These are phyloP conservation scores for Holotrichia oblita DNA, from an alignment of 1,140 invertebrate species.

Conservation along the genomic window DNA sequence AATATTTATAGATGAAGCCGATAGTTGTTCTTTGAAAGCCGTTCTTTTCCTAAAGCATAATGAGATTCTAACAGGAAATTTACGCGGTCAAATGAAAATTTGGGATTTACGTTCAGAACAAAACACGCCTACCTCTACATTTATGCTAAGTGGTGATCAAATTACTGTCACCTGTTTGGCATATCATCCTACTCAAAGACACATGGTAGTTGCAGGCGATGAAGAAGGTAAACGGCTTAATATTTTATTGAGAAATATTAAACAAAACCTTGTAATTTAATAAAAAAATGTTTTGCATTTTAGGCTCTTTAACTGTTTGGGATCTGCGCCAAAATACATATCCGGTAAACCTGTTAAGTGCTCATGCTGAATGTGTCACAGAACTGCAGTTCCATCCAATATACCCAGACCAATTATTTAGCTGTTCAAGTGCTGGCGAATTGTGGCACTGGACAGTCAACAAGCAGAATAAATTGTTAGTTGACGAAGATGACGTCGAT, in stretches of 20 bases:
- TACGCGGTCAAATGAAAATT: slow-evolving; percentile 85
- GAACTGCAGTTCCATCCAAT: slow-evolving; percentile 87
- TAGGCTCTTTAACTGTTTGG: slow-evolving; percentile 81
- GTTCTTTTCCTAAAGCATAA: slow-evolving; percentile 81
- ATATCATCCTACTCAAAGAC: slow-evolving; percentile 86
- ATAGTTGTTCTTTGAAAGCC: slow-evolving; percentile 82
- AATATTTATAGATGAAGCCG: slow-evolving; percentile 71
- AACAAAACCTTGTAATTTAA: background rate
- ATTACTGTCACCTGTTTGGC: slow-evolving; percentile 76
- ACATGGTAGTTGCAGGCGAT: slow-evolving; percentile 83
- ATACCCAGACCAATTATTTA: slow-evolving; percentile 83
- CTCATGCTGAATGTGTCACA: slow-evolving; percentile 77
- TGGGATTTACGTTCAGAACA: slow-evolving; percentile 78
- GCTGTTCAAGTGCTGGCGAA: slow-evolving; percentile 81
- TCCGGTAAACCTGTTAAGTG: slow-evolving; percentile 81
- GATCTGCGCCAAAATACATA: slow-evolving; percentile 83
- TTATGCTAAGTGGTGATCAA: slow-evolving; percentile 73
- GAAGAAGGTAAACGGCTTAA: slow-evolving; percentile 74
- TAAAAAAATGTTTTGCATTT: background rate
- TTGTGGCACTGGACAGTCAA: slow-evolving; percentile 83
- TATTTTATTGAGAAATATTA: too few species aligned
- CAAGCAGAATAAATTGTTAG: slow-evolving; percentile 48
- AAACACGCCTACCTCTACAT: slow-evolving; percentile 69
- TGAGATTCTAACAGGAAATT: slow-evolving; percentile 84
- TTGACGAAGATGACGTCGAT: slow-evolving; percentile 59